These are phyloP conservation scores for Hydropsyche tenuis DNA, from an alignment of 1,140 invertebrate genomes.

Conservation along the genomic window DNA sequence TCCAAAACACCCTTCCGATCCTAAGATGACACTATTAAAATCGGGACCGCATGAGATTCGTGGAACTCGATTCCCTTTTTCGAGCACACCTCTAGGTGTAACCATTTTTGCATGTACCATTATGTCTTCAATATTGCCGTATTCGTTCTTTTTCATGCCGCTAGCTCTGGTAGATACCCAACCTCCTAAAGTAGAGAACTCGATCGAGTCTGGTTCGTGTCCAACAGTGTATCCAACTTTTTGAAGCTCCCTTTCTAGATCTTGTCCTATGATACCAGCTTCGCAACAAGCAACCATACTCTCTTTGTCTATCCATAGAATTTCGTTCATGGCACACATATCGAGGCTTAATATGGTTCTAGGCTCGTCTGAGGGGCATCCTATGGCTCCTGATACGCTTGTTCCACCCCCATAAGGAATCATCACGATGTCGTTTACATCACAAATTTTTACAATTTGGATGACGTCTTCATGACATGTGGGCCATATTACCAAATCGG, in stretches of 20 bases:
- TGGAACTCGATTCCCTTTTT: constrained; percentile 74
- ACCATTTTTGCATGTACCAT: constrained; percentile 90
- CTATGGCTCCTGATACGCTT: constrained; percentile 88
- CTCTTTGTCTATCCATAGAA: constrained; percentile 92
- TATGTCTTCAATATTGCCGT: constrained; percentile 97
- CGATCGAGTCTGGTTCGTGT: constrained; percentile 97
- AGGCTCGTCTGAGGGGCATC: constrained; percentile 81
- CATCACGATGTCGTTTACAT: constrained; percentile 77
- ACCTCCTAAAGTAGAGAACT: constrained; percentile 96
- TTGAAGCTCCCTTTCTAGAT: constrained; percentile 81
- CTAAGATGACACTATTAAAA: constrained; percentile 94
- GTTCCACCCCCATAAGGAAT: constrained; percentile 98
- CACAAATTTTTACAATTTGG: constrained; percentile 80
- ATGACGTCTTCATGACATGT: constrained; percentile 78
- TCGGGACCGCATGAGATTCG: constrained; percentile 93
- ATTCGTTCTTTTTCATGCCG: constrained; percentile 99
- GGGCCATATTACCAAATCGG: constrained; percentile 94
- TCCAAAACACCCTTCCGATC: constrained; percentile 95
- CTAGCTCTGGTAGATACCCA: constrained; percentile 98
- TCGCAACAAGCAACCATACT: constrained; percentile 79
- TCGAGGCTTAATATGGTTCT: constrained; percentile 91
- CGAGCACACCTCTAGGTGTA: constrained; percentile 81
- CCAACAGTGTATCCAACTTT: constrained; percentile 79
- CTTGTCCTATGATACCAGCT: constrained; percentile 93
- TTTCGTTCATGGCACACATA: constrained; percentile 93